Conservation (phyloP, 2,888 invertebrate genomes). For the Barypeithes pellucidus region DNA sequence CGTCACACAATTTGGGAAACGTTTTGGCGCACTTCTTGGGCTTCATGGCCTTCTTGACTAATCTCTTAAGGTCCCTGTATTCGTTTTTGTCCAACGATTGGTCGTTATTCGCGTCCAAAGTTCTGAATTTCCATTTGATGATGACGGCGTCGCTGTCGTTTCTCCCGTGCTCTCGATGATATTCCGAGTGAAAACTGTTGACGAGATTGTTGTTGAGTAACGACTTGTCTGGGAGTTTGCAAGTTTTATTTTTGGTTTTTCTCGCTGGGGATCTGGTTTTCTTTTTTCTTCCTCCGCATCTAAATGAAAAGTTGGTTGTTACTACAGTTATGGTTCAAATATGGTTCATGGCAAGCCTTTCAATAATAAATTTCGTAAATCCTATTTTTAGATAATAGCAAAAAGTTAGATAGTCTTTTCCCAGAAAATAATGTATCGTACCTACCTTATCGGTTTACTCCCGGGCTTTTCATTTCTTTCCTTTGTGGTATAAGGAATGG, state of each 20-base stretch:
- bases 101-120: slow-evolving; percentile 87
- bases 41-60: slow-evolving; percentile 90
- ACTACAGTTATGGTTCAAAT: no score
- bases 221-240: slow-evolving; percentile 83
- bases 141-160: slow-evolving; percentile 73
- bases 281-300: slow-evolving; percentile 74
- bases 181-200: slow-evolving; percentile 89
- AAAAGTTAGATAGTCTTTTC: neutral
- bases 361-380: no score
- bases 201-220: slow-evolving; percentile 89
- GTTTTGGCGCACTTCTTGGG: slow-evolving; percentile 92
- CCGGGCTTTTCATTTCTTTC: slow-evolving; percentile 44
- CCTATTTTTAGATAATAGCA: no score
- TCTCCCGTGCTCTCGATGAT: slow-evolving; percentile 68
- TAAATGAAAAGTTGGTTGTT: no score
- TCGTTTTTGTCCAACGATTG: slow-evolving; percentile 85
- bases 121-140: slow-evolving; percentile 92
- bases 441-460: slow-evolving; percentile 50
- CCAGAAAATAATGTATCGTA: neutral
- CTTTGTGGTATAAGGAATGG: slow-evolving; percentile 83
- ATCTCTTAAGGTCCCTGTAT: slow-evolving; percentile 84
- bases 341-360: no score
- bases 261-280: slow-evolving; percentile 76
- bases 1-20: slow-evolving; percentile 91
- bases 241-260: slow-evolving; percentile 71